A percentile compares a stretch with the other conserved stretches of the same genome.
Evolutionary conservation across 2,888 invertebrate species (phyloP).

Genomic region (Drosophila merina): DNA sequence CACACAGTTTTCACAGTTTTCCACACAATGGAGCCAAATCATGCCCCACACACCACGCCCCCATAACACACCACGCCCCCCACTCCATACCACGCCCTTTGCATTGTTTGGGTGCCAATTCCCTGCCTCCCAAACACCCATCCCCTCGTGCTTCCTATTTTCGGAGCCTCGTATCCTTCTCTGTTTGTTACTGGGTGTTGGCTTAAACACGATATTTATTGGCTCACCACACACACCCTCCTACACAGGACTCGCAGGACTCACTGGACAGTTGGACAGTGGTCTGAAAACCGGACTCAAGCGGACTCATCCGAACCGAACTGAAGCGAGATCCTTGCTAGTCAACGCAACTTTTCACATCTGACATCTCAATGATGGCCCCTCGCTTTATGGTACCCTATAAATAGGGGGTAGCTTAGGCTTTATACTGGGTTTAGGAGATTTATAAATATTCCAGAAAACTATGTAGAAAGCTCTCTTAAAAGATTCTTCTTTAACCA

Average conservation of each 20-base stretch:
- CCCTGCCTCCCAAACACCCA: not conserved
- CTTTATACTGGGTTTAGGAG: fast-evolving
- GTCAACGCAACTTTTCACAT: conserved; percentile 70
- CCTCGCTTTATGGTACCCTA: not conserved
- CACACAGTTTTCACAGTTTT: conserved; percentile 66
- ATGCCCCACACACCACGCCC: no score
- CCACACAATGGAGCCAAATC: conserved; percentile 56
- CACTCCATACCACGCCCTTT: no score
- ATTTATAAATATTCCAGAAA: not conserved
- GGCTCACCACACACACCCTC: conserved; percentile 62
- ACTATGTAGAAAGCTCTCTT: no score
- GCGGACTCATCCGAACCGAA: conserved; percentile 13
- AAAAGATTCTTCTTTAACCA: no score
- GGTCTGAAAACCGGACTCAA: not conserved
- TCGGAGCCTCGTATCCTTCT: conserved; percentile 53
- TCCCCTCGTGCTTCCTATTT: not conserved
- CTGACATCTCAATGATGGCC: conserved; percentile 73
- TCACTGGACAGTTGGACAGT: not conserved
- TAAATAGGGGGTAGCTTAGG: not conserved
- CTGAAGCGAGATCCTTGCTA: conserved; percentile 30
- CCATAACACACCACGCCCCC: no score
- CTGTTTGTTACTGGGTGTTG: conserved; percentile 71
- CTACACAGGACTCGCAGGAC: no score
- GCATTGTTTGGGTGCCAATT: no score
- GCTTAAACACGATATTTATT: conserved; percentile 79